Percentiles rank a stretch among this genome's conserved stretches.
phyloP scores from a whole-genome alignment of 2,797 vertebrate species.

The Microchirus variegatus region DNA sequence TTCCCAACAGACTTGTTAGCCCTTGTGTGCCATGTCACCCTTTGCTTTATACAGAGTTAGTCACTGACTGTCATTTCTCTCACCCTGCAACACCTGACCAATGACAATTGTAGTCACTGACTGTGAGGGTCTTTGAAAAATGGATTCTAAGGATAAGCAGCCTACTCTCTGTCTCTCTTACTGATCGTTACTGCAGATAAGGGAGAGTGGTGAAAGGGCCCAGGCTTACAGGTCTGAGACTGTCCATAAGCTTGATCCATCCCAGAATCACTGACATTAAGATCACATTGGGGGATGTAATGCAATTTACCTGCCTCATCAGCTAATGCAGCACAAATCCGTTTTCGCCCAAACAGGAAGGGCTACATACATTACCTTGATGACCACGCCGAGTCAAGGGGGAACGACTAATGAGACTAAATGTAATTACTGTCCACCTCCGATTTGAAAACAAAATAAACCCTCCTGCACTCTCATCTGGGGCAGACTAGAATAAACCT shows the following conservation, averaged over 20 bases:
- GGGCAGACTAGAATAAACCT: slow-evolving; percentile 54
- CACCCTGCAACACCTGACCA: slow-evolving; percentile 26
- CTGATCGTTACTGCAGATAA: slow-evolving; percentile 17
- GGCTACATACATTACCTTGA: slow-evolving; percentile 85
- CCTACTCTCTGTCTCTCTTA: slow-evolving; percentile 6
- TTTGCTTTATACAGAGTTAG: slow-evolving; percentile 13
- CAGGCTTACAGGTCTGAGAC: slow-evolving; percentile 52
- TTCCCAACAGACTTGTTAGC: slow-evolving; percentile 4
- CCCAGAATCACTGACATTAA: slow-evolving; percentile 81
- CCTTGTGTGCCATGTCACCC: slow-evolving; percentile 26
- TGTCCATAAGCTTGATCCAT: slow-evolving; percentile 62
- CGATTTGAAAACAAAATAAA: slow-evolving; percentile 78
- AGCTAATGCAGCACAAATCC: slow-evolving; percentile 87
- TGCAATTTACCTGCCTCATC: slow-evolving; percentile 86
- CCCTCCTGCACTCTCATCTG: slow-evolving; percentile 53
- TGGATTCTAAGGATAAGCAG: slow-evolving; percentile 41
- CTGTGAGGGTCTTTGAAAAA: slow-evolving; percentile 22
- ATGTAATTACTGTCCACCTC: slow-evolving; percentile 84
- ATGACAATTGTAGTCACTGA: slow-evolving; percentile 20
- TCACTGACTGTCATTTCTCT: slow-evolving; percentile 20
- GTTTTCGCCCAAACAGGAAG: slow-evolving; percentile 82
- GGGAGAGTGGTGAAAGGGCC: slow-evolving; percentile 20
- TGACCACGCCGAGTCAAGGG: slow-evolving; percentile 78
- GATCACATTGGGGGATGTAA: slow-evolving; percentile 83
- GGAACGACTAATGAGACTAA: slow-evolving; percentile 78